phyloP scores from a whole-genome alignment of 92 coral and sea anemone genomes.

The Montipora capitata region DNA sequence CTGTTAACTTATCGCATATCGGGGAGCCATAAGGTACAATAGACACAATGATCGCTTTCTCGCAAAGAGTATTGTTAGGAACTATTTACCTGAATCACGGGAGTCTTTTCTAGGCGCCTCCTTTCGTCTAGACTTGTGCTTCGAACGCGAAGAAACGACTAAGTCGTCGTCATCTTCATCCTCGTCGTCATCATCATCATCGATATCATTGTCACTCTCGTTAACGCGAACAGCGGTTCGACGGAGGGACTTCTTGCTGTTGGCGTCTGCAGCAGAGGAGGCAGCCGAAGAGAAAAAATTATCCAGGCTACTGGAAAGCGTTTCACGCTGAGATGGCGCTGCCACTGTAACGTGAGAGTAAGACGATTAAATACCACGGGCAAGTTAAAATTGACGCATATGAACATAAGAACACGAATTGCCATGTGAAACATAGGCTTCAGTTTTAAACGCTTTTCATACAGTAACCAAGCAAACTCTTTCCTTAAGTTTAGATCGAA shows the following conservation, averaged over 20 bases:
- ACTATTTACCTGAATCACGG: constrained; percentile 25
- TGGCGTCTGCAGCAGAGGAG: constrained; percentile 19
- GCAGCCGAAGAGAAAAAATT: constrained; percentile 50
- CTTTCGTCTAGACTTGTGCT: constrained; percentile 28
- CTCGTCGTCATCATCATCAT: constrained; percentile 46
- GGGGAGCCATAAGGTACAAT: no score
- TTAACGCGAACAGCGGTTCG: neutral
- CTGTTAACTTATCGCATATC: no score
- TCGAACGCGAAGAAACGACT: constrained; percentile 23
- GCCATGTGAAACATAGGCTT: no score
- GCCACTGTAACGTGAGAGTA: neutral
- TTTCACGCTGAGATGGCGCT: constrained; percentile 35
- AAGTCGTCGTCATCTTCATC: constrained; percentile 46
- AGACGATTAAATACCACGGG: neutral
- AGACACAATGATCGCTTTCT: neutral
- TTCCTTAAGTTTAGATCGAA: no score
- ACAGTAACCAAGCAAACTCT: no score
- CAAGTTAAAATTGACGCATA: neutral
- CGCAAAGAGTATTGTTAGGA: neutral
- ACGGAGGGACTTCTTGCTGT: constrained; percentile 41
- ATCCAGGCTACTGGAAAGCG: constrained; percentile 39
- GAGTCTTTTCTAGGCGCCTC: constrained; percentile 19
- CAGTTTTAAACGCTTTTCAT: no score
- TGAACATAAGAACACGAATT: no score
- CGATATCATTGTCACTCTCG: constrained; percentile 42